Conservation (phyloP, 2,888 invertebrate genomes). For the Limenitis arthemis region DNA sequence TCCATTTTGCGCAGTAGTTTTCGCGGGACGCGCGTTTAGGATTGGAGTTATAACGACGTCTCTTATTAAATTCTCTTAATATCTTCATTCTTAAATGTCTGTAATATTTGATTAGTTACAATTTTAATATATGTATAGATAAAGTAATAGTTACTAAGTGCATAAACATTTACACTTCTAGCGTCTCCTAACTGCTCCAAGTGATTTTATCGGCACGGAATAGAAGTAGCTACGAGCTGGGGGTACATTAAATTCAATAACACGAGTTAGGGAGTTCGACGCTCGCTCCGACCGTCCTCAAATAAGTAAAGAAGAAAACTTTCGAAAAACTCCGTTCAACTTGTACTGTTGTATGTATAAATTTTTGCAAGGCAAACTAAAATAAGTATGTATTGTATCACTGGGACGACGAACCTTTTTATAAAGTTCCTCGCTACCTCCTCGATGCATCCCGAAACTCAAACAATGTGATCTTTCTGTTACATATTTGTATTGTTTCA, state of each 20-base stretch:
- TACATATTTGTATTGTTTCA: background rate
- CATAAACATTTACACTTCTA: conserved; percentile 14
- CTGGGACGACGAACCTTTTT: conserved; percentile 12
- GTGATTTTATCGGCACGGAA: conserved; percentile 58
- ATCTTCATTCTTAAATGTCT: no score
- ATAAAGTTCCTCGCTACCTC: conserved; percentile 7
- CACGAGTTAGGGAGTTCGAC: conserved; percentile 68
- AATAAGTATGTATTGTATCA: conserved; percentile 30
- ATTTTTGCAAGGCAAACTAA: conserved; percentile 48
- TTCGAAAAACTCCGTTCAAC: conserved; percentile 59
- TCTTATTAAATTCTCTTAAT: no score
- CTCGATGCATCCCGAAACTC: conserved; percentile 2
- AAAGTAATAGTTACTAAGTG: background rate
- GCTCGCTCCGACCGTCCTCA: conserved; percentile 68
- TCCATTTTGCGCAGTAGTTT: no score
- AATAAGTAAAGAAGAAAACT: conserved; percentile 68
- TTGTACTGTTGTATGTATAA: conserved; percentile 57
- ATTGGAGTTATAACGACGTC: no score
- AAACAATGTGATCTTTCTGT: conserved; percentile 7
- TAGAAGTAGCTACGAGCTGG: conserved; percentile 49
- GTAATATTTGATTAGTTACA: background rate
- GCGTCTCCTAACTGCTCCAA: conserved; percentile 40
- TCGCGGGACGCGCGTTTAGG: no score
- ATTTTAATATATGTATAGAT: background rate
- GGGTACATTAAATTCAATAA: conserved; percentile 72